Base-by-base conservation (phyloP, 92 coral and sea anemone genomes). In the Galaxea fascicularis region DNA sequence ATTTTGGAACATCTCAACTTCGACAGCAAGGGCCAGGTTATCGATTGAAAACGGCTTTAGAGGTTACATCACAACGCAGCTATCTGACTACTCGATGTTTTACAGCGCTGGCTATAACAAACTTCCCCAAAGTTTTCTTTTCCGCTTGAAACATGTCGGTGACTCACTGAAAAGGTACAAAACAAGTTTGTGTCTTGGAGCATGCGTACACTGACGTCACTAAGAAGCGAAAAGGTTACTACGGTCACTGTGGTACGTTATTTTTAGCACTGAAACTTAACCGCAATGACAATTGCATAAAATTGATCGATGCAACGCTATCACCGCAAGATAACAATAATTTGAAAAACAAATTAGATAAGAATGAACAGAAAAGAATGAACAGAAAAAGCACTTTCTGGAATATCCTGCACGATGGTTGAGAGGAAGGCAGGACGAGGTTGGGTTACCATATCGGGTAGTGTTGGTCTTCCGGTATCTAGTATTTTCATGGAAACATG, bases 141-240 rank as follows among this genome's bases (percentile, higher is more conserved):
- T 79, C 75, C 84, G 84, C 75, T 65, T 51, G 53, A 35, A 51
- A 65, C 84, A 65, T 66, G 65, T 79, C 84, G 39, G 24, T 79
- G 45, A 65, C 74, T 21, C 56, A 35, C 67, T 31, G 68, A 56
- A 57, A 26, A 35, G 6, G 41, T 20, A 24, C 60, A 66, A 79
- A 79, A 79, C 60, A 65, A 10, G n/a, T 25, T 28, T 28, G 26
- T 24, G 57, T 21, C 57, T 67, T 39, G 10, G 86, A 82, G 86
- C 86, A 82, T 82, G 86, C 86, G 86, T 71, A 69, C 26, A 44
- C 78, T 70, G 68, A 82, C 78, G 78, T 82, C 86, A 69, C 86
- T 26, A 69, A 45, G 78, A 29, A 80, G 85, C 85, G 8, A 16
- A 0, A 22, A 30, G 29, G 82, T 78, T 62, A 63, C 72, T 45